Base-by-base conservation (phyloP, 2,113 vertebrate species). In the Panurus biarmicus region DNA sequence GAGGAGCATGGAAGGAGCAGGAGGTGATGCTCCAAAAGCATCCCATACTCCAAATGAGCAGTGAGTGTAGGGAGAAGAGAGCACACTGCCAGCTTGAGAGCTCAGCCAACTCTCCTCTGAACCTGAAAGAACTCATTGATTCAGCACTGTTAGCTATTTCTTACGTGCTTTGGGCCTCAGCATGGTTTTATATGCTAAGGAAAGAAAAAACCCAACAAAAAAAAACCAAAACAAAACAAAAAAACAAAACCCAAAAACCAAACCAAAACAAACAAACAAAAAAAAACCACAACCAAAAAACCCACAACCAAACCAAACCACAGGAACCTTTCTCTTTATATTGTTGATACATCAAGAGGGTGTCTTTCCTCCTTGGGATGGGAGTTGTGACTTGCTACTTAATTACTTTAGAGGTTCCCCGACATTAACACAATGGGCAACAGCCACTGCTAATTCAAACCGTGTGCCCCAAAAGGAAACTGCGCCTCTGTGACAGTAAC, bases 101-200 rank as follows among this genome's bases (percentile, higher is more conserved):
- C 60, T 61, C 33, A 76, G 38, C 29, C 65, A 80, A 33, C 44
- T 71, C 47, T 50, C 40, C 29, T 36, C 45, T 25, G 20, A 29
- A 24, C 42, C 84, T 31, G 70, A 61, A 53, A 21, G 16, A 77
- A 67, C 40, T 42, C 61, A 71, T 0, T 16, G 73, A 56, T 69
- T 75, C 77, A 88, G 75, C 54, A 92, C 38, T n/a, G 17, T 53
- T 14, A 74, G 44, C 14, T 8, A 60, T 40, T 53, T 76, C 58
- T 53, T 67, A 54, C 0, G 0, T 0, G 1, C 31, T 75, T 77
- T 48, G 12, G 3, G 20, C 44, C 73, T 93, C 58, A 40, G 22
- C 1, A 0, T 5, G 5, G 40, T 83, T 79, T 48, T 12, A 51
- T 7, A 51, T 1, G 3, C 23, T 35, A 57, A 6, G 70, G 26